Evolutionary conservation across 2,797 vertebrate genomes (phyloP).

Genomic region (Phrynocephalus forsythii): DNA sequence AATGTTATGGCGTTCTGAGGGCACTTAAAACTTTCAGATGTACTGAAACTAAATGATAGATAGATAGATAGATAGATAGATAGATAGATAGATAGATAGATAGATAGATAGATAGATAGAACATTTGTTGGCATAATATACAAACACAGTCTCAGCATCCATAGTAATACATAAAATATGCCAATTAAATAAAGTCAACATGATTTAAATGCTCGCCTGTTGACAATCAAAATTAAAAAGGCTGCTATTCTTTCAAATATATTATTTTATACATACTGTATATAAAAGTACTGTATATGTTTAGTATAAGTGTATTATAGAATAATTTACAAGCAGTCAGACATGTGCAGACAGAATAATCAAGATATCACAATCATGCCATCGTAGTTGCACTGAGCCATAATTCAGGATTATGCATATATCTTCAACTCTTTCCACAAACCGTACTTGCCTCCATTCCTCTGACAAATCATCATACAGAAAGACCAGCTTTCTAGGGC

Average conservation of each 20-base stretch:
- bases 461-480: constrained; percentile 32
- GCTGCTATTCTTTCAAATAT: too few relatives aligned
- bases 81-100: constrained; percentile 36
- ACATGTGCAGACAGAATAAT: neutral
- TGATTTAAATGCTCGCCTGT: too few relatives aligned
- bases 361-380: neutral
- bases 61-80: neutral
- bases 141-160: too few relatives aligned
- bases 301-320: neutral
- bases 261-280: too few relatives aligned
- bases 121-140: too few relatives aligned
- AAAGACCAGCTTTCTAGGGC: constrained; percentile 58
- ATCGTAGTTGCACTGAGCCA: neutral
- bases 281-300: neutral
- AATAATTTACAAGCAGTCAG: neutral
- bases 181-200: too few relatives aligned
- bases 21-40: neutral
- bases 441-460: too few relatives aligned
- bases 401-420: neutral
- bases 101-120: constrained; percentile 51
- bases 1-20: neutral
- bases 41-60: constrained; percentile 49
- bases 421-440: too few relatives aligned
- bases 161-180: too few relatives aligned
- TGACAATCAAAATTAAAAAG: too few relatives aligned